A percentile compares a stretch with the other conserved stretches of the same genome.
These are phyloP conservation scores for Phortica okadai DNA, from an alignment of 2,888 invertebrate genomes.

Conservation along the genomic window DNA sequence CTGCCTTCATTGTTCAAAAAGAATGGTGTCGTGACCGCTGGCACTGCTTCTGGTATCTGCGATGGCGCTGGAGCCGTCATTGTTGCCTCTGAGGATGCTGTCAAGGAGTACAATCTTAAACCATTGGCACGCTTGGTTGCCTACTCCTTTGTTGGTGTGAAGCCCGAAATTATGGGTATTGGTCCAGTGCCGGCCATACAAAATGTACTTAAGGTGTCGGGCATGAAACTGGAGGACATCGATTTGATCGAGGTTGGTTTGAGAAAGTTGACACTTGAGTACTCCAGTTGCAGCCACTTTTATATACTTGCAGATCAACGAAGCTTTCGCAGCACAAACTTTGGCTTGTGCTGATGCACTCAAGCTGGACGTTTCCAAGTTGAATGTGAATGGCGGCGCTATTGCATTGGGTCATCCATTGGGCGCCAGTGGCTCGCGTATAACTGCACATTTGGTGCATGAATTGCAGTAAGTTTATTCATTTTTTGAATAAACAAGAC, in stretches of 20 bases:
- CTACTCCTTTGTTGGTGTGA: slow-evolving; percentile 95
- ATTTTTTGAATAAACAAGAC: slow-evolving; percentile 2
- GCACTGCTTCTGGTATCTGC: slow-evolving; percentile 95
- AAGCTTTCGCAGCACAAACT: slow-evolving; percentile 97
- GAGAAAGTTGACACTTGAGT: not conserved
- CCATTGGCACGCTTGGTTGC: slow-evolving; percentile 94
- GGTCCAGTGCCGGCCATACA: slow-evolving; percentile 97
- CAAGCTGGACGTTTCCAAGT: slow-evolving; percentile 88
- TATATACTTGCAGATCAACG: slow-evolving; percentile 88
- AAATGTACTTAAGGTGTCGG: slow-evolving; percentile 87
- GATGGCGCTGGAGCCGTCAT: slow-evolving; percentile 98
- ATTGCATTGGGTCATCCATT: slow-evolving; percentile 98
- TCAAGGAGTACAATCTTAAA: slow-evolving; percentile 86
- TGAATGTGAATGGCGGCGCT: slow-evolving; percentile 97
- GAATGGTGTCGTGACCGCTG: slow-evolving; percentile 95
- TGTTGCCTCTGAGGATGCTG: slow-evolving; percentile 92
- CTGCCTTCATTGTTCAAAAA: slow-evolving; percentile 94
- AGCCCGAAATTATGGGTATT: slow-evolving; percentile 98
- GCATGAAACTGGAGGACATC: slow-evolving; percentile 88
- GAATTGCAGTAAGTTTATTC: slow-evolving; percentile 85
- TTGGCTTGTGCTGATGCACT: slow-evolving; percentile 94
- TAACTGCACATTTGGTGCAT: slow-evolving; percentile 92
- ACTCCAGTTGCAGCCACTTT: slow-evolving; percentile 83
- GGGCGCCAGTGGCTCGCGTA: slow-evolving; percentile 95
- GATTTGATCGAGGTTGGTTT: slow-evolving; percentile 91